A percentile compares a stretch with the other conserved stretches of the same genome.
These are phyloP conservation scores for Neostethus bicornis DNA, from an alignment of 2,797 vertebrate species.

Conservation along the genomic window DNA sequence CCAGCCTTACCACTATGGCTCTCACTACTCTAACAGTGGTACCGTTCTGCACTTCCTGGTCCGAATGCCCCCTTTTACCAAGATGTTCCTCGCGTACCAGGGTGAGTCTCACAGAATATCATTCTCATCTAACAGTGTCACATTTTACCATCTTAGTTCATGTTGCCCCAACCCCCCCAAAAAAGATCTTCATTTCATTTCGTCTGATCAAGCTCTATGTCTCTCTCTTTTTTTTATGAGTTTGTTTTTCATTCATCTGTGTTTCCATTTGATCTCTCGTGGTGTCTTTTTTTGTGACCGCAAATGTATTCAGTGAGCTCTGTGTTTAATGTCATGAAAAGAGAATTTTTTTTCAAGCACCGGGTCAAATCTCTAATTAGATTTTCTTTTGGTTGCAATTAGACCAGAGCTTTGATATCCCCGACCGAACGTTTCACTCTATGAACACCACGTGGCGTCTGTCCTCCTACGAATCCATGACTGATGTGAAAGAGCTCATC, in stretches of 20 bases:
- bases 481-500: slow-evolving; percentile 97
- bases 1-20: slow-evolving; percentile 98
- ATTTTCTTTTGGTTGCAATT: slow-evolving; percentile 62
- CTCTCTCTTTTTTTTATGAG: slow-evolving; percentile 20
- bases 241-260: slow-evolving; percentile 47
- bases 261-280: slow-evolving; percentile 56
- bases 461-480: slow-evolving; percentile 98
- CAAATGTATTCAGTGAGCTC: slow-evolving; percentile 62
- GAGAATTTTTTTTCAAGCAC: slow-evolving; percentile 64
- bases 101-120: slow-evolving; percentile 82
- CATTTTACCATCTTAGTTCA: too few relatives aligned
- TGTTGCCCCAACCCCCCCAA: too few relatives aligned
- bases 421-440: slow-evolving; percentile 98
- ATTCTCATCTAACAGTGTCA: too few relatives aligned
- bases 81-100: slow-evolving; percentile 99
- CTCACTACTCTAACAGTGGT: slow-evolving; percentile 98
- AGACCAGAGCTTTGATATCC: slow-evolving; percentile 99
- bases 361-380: slow-evolving; percentile 64
- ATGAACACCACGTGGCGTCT: slow-evolving; percentile 99
- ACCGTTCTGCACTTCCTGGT: slow-evolving; percentile 98
- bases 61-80: slow-evolving; percentile 97
- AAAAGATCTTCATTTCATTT: slow-evolving; percentile 21
- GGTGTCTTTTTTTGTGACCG: slow-evolving; percentile 58
- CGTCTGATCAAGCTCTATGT: slow-evolving; percentile 43
- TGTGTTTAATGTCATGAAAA: slow-evolving; percentile 65